Percentiles rank a stretch among this genome's conserved stretches.
Conservation (phyloP, 2,888 invertebrate species). For the Euphydryas editha region DNA sequence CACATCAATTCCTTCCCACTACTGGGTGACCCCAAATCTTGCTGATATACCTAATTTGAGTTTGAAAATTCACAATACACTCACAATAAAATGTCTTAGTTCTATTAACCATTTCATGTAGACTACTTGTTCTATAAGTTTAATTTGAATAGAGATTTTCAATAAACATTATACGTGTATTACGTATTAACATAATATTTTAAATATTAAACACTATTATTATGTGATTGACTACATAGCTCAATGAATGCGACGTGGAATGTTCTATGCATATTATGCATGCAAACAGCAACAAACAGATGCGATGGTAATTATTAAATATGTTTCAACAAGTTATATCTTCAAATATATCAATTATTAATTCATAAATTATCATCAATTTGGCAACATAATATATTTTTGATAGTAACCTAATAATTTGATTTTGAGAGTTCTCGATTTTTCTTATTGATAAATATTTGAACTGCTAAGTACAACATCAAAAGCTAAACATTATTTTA, state of each 20-base stretch:
- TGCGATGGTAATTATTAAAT: conserved; percentile 14
- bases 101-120: conserved; percentile 17
- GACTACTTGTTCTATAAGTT: conserved; percentile 36
- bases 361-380: conserved; percentile 13
- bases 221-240: conserved; percentile 26
- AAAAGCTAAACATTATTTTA: conserved; percentile 44
- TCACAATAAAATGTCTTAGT: conserved; percentile 15
- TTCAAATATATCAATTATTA: conserved; percentile 11
- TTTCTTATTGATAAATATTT: conserved; percentile 10
- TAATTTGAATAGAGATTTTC: conserved; percentile 29
- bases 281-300: conserved; percentile 20
- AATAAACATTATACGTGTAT: conserved; percentile 25
- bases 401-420: conserved; percentile 16
- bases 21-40: neutral
- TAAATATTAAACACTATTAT: conserved; percentile 21
- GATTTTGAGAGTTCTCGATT: conserved; percentile 11
- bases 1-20: conserved; percentile 26
- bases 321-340: conserved; percentile 23
- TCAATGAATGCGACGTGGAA: conserved; percentile 62
- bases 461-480: conserved; percentile 44
- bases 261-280: conserved; percentile 50
- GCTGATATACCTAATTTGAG: conserved; percentile 13
- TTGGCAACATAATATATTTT: conserved; percentile 29
- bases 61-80: conserved; percentile 22
- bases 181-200: conserved; percentile 2